Evolutionary conservation across 2,113 vertebrate genomes (phyloP).

Genomic region (Coptodon bakossiorum): DNA sequence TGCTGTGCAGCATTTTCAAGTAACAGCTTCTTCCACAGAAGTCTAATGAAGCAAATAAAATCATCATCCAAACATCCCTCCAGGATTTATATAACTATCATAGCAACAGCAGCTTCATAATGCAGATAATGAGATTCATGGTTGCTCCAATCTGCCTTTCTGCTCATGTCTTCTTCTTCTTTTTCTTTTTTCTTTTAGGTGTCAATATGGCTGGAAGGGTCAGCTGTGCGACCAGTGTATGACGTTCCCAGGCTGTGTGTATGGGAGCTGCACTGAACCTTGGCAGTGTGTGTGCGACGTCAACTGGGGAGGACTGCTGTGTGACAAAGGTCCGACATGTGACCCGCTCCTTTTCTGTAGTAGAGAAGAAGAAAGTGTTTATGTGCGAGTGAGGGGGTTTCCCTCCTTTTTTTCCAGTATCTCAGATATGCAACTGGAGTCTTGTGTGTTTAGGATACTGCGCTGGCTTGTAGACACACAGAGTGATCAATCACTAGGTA

Average conservation of each 20-base stretch:
- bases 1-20: neutral
- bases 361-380: neutral
- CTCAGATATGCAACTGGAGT: neutral
- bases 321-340: conserved; percentile 74
- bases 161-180: neutral
- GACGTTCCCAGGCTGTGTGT: conserved; percentile 76
- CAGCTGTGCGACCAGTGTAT: conserved; percentile 72
- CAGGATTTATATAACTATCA: fast-evolving
- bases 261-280: conserved; percentile 75
- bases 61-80: fast-evolving
- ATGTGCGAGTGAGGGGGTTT: neutral
- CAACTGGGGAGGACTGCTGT: conserved; percentile 82
- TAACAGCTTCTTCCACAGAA: neutral
- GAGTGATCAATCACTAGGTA: fast-evolving
- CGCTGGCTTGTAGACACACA: neutral
- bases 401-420: neutral
- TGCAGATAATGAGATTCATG: neutral
- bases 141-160: neutral
- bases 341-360: neutral
- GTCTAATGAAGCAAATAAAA: neutral
- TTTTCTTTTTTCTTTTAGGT: conserved; percentile 51
- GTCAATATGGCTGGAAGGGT: conserved; percentile 78
- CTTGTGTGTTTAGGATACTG: neutral
- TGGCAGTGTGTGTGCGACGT: conserved; percentile 80
- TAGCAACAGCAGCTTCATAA: neutral